These are phyloP conservation scores for Mormyrus hasselquistii DNA, from an alignment of 2,797 vertebrate genomes.

Conservation along the genomic window DNA sequence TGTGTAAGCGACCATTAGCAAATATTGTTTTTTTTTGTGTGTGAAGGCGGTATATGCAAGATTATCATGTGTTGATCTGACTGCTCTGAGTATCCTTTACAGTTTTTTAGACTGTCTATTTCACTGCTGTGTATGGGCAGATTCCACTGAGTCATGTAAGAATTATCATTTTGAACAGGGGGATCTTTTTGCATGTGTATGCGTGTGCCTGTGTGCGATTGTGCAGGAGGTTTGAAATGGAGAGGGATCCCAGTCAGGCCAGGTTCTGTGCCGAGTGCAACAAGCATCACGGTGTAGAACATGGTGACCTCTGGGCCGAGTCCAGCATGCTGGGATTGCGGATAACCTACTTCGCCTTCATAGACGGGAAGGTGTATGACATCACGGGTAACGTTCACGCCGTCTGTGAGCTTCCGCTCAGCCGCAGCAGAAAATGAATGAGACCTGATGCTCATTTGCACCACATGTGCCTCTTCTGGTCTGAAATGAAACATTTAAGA, in stretches of 20 bases:
- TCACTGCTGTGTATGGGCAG: neutral
- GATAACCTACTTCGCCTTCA: conserved; percentile 86
- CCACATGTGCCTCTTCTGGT: neutral
- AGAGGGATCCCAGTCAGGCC: conserved; percentile 73
- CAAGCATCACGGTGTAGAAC: conserved; percentile 76
- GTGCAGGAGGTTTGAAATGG: conserved; percentile 85
- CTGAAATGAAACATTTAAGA: neutral
- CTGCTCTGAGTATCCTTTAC: neutral
- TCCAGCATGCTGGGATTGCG: conserved; percentile 87
- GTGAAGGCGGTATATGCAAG: neutral
- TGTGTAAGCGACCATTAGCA: neutral
- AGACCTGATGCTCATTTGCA: neutral
- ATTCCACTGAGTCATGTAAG: conserved; percentile 5
- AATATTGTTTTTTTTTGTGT: neutral
- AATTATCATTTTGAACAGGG: neutral
- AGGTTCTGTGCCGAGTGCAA: conserved; percentile 85
- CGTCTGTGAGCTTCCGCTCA: neutral
- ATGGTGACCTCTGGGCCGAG: conserved; percentile 91
- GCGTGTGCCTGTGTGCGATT: neutral
- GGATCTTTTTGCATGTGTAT: neutral
- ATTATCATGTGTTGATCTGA: neutral
- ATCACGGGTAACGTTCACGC: conserved; percentile 71
- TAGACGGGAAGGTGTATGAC: conserved; percentile 87
- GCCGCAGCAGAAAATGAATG: neutral
- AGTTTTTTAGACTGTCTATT: neutral